Conservation (phyloP, 2,113 vertebrate genomes). For the Thunnus thynnus region DNA sequence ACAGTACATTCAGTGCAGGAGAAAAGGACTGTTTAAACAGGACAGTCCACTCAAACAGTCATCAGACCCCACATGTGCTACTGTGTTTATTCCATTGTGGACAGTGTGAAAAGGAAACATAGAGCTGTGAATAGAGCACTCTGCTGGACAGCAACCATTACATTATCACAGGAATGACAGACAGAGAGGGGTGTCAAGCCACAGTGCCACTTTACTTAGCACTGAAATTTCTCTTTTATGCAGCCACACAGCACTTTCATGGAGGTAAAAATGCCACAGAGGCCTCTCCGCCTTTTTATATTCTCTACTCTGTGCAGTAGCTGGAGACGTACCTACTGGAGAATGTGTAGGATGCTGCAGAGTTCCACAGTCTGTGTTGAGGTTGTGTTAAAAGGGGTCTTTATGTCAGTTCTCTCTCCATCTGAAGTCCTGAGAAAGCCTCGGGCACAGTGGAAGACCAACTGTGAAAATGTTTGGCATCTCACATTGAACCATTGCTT, state of each 20-base stretch:
- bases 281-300: conserved; percentile 1
- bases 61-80: conserved; percentile 3
- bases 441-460: not conserved
- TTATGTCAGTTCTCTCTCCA: conserved; percentile 24
- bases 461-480: not conserved
- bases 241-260: conserved; percentile 23
- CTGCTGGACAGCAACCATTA: conserved; percentile 35
- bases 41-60: conserved; percentile 24
- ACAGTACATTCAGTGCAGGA: not conserved
- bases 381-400: conserved; percentile 37
- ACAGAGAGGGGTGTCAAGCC: conserved; percentile 37
- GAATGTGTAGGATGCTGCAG: conserved; percentile 10
- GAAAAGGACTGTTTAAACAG: conserved; percentile 36
- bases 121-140: conserved; percentile 57
- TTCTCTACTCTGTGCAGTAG: conserved; percentile 35
- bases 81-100: conserved; percentile 56
- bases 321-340: not conserved
- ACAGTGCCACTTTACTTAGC: conserved; percentile 43
- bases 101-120: conserved; percentile 56
- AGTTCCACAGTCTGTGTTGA: not conserved
- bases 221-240: conserved; percentile 43
- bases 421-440: conserved; percentile 34
- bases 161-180: conserved; percentile 59
- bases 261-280: conserved; percentile 35
- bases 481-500: conserved; percentile 15